Evolutionary conservation across 2,797 vertebrate species (phyloP).

Genomic region (Yasuhikotakia modesta): DNA sequence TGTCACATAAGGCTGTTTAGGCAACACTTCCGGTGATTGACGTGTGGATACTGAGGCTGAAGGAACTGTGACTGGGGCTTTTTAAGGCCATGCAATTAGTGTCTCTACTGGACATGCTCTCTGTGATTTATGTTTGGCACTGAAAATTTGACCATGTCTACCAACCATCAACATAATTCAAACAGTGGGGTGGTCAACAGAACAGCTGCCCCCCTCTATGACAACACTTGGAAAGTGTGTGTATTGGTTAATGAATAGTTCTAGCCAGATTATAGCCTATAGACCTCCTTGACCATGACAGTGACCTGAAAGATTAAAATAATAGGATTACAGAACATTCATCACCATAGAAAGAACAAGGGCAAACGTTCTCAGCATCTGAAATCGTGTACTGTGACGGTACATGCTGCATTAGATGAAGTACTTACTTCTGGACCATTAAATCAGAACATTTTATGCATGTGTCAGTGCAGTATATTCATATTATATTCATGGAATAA

Average conservation of each 20-base stretch:
- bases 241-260: not conserved
- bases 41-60: constrained; percentile 40
- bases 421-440: too few species aligned
- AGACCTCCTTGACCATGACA: not conserved
- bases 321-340: not conserved
- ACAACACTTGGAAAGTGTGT: not conserved
- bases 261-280: not conserved
- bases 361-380: not conserved
- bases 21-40: constrained; percentile 58
- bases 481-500: too few species aligned
- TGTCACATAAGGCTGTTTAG: constrained; percentile 63
- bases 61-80: constrained; percentile 56
- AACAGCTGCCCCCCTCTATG: not conserved
- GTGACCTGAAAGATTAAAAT: not conserved
- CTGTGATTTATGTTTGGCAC: constrained; percentile 51
- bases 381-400: too few species aligned
- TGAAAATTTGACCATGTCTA: constrained; percentile 24
- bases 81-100: constrained; percentile 65
- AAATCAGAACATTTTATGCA: too few species aligned
- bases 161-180: constrained; percentile 53
- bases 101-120: constrained; percentile 56
- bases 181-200: constrained; percentile 28
- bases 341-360: not conserved
- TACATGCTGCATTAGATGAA: too few species aligned
- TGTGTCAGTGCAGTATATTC: too few species aligned